These are phyloP conservation scores for Rhopilema esculentum DNA, from an alignment of 30 jellyfish, hydroid and myxozoan genomes.

Conservation along the genomic window DNA sequence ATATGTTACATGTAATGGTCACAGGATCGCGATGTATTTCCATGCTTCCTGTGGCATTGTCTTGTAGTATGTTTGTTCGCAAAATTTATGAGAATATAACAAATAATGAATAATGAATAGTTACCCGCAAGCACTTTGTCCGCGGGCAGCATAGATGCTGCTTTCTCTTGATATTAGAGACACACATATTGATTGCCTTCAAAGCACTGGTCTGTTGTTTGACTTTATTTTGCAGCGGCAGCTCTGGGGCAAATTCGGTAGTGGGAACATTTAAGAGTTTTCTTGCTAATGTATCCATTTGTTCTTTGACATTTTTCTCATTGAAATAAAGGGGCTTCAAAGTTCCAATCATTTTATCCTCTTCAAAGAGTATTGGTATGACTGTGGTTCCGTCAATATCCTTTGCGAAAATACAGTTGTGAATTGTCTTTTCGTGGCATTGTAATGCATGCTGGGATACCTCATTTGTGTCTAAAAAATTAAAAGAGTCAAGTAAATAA, in stretches of 20 bases:
- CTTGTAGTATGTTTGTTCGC: too few species aligned
- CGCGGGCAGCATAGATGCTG: not conserved
- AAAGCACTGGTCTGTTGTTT: not conserved
- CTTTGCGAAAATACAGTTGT: not conserved
- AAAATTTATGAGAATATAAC: too few species aligned
- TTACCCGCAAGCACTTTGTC: not conserved
- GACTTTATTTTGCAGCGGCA: not conserved
- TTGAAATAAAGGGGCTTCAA: not conserved
- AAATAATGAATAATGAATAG: not conserved
- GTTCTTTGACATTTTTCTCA: not conserved
- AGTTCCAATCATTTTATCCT: not conserved
- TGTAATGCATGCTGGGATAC: slow-evolving; percentile 11
- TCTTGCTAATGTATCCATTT: not conserved
- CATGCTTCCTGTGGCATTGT: too few species aligned
- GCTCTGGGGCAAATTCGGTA: not conserved
- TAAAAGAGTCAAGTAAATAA: too few species aligned
- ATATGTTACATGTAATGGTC: too few species aligned
- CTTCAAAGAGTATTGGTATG: not conserved
- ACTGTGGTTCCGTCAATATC: not conserved
- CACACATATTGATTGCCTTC: not conserved
- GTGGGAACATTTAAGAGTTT: not conserved
- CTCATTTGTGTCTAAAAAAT: not conserved
- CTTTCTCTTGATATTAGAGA: not conserved
- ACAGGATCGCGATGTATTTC: too few species aligned
- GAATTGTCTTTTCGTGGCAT: not conserved